phyloP scores from a whole-genome alignment of 2,888 invertebrate genomes.

The Escarpia spicata region DNA sequence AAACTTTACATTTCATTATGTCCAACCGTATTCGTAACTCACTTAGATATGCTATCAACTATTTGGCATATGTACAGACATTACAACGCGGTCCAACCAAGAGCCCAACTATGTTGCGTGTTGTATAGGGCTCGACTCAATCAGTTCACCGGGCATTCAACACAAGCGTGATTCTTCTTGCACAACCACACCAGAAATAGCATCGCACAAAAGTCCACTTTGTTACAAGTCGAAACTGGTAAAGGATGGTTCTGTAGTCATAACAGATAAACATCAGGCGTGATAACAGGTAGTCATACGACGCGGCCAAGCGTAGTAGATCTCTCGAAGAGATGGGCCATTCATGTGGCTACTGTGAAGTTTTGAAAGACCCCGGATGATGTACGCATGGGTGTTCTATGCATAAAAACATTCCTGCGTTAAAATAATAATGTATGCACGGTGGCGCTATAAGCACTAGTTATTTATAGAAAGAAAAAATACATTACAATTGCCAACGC shows the following conservation, averaged over 20 bases:
- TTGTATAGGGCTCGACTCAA: neutral
- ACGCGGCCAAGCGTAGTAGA: neutral
- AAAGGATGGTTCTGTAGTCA: neutral
- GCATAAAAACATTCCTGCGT: neutral
- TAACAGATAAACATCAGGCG: neutral
- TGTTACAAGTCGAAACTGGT: constrained; percentile 2
- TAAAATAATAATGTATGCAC: neutral
- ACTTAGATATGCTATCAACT: neutral
- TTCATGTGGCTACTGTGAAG: neutral
- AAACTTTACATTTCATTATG: neutral
- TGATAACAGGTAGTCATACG: neutral
- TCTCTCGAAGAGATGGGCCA: neutral
- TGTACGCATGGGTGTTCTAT: neutral
- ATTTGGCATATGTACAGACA: neutral
- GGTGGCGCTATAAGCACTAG: neutral
- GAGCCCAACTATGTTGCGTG: neutral
- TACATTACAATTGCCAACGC: neutral
- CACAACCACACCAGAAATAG: neutral
- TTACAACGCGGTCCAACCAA: neutral
- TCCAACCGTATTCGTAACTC: neutral
- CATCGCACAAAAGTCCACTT: neutral
- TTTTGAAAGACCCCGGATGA: neutral
- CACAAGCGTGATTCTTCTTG: neutral
- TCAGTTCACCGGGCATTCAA: neutral
- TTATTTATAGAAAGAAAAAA: neutral